A percentile compares a stretch with the other conserved stretches of the same genome.
Conservation (phyloP, 2,888 invertebrate species). For the Venustoraphidia nigricollis region DNA sequence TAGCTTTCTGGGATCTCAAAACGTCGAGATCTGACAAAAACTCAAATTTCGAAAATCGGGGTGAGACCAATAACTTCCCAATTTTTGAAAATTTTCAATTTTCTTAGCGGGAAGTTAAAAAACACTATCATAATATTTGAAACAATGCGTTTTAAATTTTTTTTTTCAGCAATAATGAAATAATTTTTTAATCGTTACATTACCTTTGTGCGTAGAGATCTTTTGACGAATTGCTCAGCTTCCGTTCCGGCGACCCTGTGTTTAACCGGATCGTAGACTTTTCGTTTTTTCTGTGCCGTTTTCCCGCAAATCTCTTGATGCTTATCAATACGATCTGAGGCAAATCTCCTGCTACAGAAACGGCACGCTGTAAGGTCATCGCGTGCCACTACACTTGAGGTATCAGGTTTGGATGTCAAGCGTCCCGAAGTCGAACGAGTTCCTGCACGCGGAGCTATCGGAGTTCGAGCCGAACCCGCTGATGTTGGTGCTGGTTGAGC, state of each 20-base stretch:
- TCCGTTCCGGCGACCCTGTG: slow-evolving; percentile 86
- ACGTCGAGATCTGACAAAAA: too few species aligned
- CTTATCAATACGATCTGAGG: slow-evolving; percentile 59
- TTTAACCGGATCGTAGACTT: slow-evolving; percentile 80
- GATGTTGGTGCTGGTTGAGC: slow-evolving; percentile 2
- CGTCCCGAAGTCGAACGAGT: too few species aligned
- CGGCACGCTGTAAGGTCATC: slow-evolving; percentile 42
- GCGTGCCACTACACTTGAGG: slow-evolving; percentile 19
- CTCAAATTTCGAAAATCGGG: too few species aligned
- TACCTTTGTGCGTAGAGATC: slow-evolving; percentile 17
- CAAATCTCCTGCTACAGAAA: slow-evolving; percentile 68
- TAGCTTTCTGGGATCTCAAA: too few species aligned
- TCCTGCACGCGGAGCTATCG: background rate
- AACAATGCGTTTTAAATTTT: too few species aligned
- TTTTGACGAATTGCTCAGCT: slow-evolving; percentile 56
- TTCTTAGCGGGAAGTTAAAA: too few species aligned
- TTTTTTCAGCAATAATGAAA: too few species aligned
- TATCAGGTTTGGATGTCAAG: slow-evolving; percentile 7
- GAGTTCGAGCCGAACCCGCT: background rate
- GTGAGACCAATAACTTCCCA: too few species aligned
- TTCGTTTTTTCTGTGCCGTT: slow-evolving; percentile 64
- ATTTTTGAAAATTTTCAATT: too few species aligned
- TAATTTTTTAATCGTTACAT: too few species aligned
- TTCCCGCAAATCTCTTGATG: slow-evolving; percentile 80
- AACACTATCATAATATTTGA: too few species aligned